phyloP scores from a whole-genome alignment of 1,140 invertebrate genomes.

The Brachionus rubens region DNA sequence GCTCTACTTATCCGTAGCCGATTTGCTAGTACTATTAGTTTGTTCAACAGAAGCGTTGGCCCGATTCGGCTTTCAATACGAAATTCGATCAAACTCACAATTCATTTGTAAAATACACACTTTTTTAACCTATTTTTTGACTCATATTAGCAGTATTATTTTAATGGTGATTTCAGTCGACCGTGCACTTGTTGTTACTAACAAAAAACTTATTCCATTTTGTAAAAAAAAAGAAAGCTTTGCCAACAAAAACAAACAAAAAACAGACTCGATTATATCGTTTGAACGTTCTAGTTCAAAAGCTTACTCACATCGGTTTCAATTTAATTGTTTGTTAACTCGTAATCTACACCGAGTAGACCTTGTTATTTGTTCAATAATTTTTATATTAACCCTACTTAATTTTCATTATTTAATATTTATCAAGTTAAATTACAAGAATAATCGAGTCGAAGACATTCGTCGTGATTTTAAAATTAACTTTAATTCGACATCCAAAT shows the following conservation, averaged over 20 bases:
- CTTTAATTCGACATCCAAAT: too few species aligned
- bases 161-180: constrained; percentile 30
- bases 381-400: background rate
- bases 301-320: background rate
- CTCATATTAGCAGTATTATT: constrained; percentile 23
- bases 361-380: background rate
- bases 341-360: constrained; percentile 15
- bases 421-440: background rate
- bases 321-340: background rate
- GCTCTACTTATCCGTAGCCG: constrained; percentile 28
- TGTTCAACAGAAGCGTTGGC: constrained; percentile 1
- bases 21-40: constrained; percentile 16
- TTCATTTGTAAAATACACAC: constrained; percentile 40
- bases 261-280: background rate
- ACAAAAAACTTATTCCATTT: background rate
- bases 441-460: background rate
- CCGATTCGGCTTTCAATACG: constrained; percentile 8
- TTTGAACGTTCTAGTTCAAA: background rate
- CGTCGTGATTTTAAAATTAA: too few species aligned
- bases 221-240: background rate
- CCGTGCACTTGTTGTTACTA: constrained; percentile 20
- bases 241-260: background rate
- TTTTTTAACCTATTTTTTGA: constrained; percentile 45
- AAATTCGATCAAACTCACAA: background rate
- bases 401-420: constrained; percentile 44